A percentile compares a stretch with the other conserved stretches of the same genome.
These are phyloP conservation scores for Trematocara marginatum DNA, from an alignment of 2,113 vertebrate species.

Conservation along the genomic window DNA sequence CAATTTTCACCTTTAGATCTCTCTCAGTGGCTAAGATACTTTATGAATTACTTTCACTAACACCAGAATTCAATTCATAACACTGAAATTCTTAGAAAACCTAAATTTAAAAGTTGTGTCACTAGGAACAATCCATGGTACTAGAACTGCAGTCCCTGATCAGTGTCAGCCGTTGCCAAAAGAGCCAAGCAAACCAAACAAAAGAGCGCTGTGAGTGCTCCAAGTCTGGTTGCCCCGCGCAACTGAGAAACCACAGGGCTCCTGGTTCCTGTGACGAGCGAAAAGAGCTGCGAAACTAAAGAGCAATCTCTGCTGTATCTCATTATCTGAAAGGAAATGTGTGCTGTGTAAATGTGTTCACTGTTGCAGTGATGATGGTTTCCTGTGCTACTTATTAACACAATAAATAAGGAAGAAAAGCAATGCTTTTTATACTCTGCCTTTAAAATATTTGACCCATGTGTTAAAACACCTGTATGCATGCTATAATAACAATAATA, in stretches of 20 bases:
- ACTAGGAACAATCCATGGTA: background rate
- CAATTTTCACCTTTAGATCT: background rate
- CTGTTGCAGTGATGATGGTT: background rate
- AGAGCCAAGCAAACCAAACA: background rate
- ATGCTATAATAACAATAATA: background rate
- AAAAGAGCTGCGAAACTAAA: background rate
- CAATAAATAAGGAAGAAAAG: background rate
- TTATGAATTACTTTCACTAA: background rate
- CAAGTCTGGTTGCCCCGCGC: background rate
- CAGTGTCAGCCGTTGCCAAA: background rate
- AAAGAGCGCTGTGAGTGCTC: background rate
- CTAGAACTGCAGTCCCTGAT: background rate
- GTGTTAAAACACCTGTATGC: background rate
- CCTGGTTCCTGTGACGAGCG: background rate
- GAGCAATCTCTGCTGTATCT: background rate
- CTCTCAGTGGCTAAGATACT: background rate
- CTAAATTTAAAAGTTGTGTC: background rate
- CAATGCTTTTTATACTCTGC: background rate
- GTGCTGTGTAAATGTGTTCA: background rate
- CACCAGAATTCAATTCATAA: background rate
- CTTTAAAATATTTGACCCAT: background rate
- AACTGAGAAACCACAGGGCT: background rate
- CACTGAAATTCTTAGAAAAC: background rate
- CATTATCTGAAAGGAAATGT: background rate
- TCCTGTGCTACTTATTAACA: background rate